phyloP scores from a whole-genome alignment of 1,140 invertebrate genomes.

The Brachystomella parvula region DNA sequence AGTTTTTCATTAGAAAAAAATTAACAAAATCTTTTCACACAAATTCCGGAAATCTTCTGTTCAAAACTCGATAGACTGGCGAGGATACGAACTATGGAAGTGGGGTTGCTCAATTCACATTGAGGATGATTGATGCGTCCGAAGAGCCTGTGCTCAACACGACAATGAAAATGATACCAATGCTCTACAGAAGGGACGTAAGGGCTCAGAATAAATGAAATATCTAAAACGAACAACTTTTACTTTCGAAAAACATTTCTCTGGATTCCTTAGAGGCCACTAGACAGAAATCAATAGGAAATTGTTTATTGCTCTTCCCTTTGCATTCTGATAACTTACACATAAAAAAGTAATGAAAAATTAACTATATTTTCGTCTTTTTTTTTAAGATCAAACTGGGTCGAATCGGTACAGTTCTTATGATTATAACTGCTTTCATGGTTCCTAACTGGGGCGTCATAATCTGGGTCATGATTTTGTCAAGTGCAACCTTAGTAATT shows the following conservation, averaged over 20 bases:
- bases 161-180: constrained; percentile 6
- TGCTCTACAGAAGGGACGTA: neutral
- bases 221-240: neutral
- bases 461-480: neutral
- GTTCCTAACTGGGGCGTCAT: neutral
- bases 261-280: too few species aligned
- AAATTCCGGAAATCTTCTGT: neutral
- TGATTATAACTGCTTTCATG: neutral
- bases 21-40: neutral
- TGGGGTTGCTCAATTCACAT: neutral
- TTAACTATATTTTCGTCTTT: too few species aligned
- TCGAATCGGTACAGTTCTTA: neutral
- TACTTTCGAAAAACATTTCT: too few species aligned
- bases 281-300: too few species aligned
- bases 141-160: neutral
- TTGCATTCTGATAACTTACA: too few species aligned
- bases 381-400: neutral
- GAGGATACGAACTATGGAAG: neutral
- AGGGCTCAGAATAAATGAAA: neutral
- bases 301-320: too few species aligned
- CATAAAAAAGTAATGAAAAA: too few species aligned
- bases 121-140: neutral
- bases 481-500: neutral
- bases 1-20: too few species aligned
- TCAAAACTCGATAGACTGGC: neutral